Conservation (phyloP, 2,113 vertebrate genomes). For the Phrynosoma platyrhinos region DNA sequence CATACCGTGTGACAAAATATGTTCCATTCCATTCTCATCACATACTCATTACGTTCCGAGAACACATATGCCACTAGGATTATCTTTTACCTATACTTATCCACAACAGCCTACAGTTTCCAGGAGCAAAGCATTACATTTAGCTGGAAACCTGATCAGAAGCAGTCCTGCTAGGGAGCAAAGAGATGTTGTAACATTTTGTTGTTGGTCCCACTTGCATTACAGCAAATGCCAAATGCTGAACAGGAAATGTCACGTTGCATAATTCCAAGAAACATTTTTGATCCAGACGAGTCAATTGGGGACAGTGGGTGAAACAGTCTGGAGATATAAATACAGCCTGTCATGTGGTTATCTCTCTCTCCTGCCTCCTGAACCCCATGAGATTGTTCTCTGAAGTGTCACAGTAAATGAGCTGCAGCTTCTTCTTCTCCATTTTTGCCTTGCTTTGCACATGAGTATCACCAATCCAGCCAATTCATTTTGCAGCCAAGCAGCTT, state of each 20-base stretch:
- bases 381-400: conserved; percentile 28
- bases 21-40: too few species aligned
- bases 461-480: neutral
- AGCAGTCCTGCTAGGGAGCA: neutral
- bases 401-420: neutral
- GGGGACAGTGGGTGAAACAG: neutral
- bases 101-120: too few species aligned
- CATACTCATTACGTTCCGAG: too few species aligned
- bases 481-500: neutral
- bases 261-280: neutral
- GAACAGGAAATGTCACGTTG: neutral
- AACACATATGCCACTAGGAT: too few species aligned
- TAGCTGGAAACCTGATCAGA: neutral
- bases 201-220: neutral
- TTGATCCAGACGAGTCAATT: neutral
- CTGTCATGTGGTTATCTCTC: neutral
- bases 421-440: conserved; percentile 4
- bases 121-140: neutral
- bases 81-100: too few species aligned
- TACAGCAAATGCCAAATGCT: neutral
- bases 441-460: neutral
- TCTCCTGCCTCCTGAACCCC: neutral
- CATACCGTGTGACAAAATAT: too few species aligned
- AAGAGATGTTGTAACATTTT: neutral
- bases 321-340: conserved; percentile 21